Conservation (phyloP, 2,113 vertebrate genomes). For the Pelecanoides urinatrix region DNA sequence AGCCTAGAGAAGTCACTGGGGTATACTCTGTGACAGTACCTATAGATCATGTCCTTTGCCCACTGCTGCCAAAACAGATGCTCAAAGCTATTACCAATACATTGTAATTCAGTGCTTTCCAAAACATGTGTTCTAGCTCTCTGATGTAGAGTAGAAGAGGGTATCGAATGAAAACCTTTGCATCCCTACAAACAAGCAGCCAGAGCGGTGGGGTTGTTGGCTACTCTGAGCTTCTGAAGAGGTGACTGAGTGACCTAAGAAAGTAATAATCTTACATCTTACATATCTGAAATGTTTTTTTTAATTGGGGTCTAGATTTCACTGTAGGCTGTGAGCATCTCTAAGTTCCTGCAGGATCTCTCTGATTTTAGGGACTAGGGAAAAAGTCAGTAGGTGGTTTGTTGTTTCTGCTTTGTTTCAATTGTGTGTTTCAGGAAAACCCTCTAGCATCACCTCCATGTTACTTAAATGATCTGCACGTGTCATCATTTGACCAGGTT, state of each 20-base stretch:
- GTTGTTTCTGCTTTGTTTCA: not conserved
- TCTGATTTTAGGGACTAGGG: not conserved
- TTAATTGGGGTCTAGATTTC: not conserved
- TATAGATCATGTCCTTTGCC: not conserved
- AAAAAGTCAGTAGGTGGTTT: not conserved
- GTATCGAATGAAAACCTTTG: not conserved
- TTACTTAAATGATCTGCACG: not conserved
- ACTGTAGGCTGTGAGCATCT: not conserved
- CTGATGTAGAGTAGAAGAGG: not conserved
- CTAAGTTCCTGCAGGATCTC: not conserved
- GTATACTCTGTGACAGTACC: not conserved
- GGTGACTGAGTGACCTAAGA: not conserved
- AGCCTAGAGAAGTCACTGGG: not conserved
- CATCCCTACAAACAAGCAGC: not conserved
- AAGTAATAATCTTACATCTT: not conserved
- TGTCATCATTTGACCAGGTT: not conserved
- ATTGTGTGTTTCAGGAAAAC: not conserved
- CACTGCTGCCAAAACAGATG: not conserved
- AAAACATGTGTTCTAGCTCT: not conserved
- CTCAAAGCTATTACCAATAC: not conserved
- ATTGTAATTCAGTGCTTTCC: not conserved
- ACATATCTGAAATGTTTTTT: not conserved
- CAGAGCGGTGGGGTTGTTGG: not conserved
- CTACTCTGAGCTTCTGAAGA: not conserved
- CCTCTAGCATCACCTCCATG: not conserved